Evolutionary conservation across 2,797 vertebrate genomes (phyloP).

Genomic region (Alauda arvensis): DNA sequence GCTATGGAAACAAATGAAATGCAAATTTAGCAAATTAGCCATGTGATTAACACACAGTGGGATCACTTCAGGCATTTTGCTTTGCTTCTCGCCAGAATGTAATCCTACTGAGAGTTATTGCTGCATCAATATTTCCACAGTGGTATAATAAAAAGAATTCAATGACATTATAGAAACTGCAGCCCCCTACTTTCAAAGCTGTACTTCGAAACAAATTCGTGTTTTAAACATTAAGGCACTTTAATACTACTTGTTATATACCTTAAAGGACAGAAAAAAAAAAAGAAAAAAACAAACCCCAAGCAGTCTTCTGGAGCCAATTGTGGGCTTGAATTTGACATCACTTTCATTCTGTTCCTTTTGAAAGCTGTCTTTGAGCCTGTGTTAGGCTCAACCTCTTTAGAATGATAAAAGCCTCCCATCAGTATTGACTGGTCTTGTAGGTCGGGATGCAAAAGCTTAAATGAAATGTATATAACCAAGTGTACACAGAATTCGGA

Average conservation of each 20-base stretch:
- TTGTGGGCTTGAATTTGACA: constrained; percentile 67
- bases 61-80: constrained; percentile 46
- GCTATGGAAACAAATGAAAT: constrained; percentile 53
- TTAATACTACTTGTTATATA: constrained; percentile 59
- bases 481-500: constrained; percentile 4
- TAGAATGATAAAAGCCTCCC: constrained; percentile 62
- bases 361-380: constrained; percentile 69
- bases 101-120: constrained; percentile 50
- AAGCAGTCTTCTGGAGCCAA: constrained; percentile 49
- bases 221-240: constrained; percentile 65
- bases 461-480: neutral
- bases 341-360: constrained; percentile 68
- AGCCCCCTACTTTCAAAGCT: constrained; percentile 41
- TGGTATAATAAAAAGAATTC: constrained; percentile 33
- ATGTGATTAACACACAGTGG: constrained; percentile 58
- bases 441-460: constrained; percentile 34
- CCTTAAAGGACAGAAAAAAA: constrained; percentile 47
- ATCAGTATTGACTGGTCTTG: constrained; percentile 47
- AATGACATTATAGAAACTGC: constrained; percentile 3
- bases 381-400: constrained; percentile 45
- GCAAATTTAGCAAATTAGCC: constrained; percentile 68
- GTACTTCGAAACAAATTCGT: constrained; percentile 63
- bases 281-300: neutral
- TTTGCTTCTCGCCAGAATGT: constrained; percentile 51
- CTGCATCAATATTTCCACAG: constrained; percentile 19